These are phyloP conservation scores for Amblyopsis rosae DNA, from an alignment of 2,113 vertebrate genomes.

Conservation along the genomic window DNA sequence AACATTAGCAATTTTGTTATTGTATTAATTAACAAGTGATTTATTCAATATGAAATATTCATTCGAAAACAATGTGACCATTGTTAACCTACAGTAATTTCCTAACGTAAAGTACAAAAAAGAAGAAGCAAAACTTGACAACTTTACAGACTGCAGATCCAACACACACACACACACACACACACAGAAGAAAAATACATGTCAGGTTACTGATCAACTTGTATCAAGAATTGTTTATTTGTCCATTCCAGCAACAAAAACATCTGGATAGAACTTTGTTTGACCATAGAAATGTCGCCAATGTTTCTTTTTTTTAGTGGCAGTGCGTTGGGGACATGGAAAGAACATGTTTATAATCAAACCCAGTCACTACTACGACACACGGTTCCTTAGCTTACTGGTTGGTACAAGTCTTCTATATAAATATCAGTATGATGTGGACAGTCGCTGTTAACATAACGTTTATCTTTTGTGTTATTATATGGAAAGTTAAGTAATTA, in stretches of 20 bases:
- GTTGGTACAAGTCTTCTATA: constrained; percentile 70
- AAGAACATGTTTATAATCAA: constrained; percentile 88
- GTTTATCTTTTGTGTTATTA: too few relatives aligned
- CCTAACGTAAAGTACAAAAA: too few relatives aligned
- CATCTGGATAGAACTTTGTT: background rate
- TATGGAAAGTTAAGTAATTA: too few relatives aligned
- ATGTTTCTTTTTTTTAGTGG: constrained; percentile 78
- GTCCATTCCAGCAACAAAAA: too few relatives aligned
- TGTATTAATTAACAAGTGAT: too few relatives aligned
- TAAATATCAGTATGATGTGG: background rate
- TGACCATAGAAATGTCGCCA: background rate
- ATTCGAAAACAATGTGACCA: too few relatives aligned
- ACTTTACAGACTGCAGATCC: too few relatives aligned
- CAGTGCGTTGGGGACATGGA: constrained; percentile 84
- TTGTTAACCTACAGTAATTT: too few relatives aligned
- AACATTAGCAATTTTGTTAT: too few relatives aligned
- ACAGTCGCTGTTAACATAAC: background rate
- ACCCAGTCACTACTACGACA: constrained; percentile 84
- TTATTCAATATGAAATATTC: too few relatives aligned
- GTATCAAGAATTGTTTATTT: too few relatives aligned
- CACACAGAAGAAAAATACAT: background rate
- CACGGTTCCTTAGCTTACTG: constrained; percentile 82
- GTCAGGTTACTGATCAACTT: background rate
- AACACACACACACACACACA: background rate
- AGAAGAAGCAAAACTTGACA: too few relatives aligned